Base-by-base conservation (phyloP, 2,888 invertebrate genomes). In the Pseudanteris insignis region DNA sequence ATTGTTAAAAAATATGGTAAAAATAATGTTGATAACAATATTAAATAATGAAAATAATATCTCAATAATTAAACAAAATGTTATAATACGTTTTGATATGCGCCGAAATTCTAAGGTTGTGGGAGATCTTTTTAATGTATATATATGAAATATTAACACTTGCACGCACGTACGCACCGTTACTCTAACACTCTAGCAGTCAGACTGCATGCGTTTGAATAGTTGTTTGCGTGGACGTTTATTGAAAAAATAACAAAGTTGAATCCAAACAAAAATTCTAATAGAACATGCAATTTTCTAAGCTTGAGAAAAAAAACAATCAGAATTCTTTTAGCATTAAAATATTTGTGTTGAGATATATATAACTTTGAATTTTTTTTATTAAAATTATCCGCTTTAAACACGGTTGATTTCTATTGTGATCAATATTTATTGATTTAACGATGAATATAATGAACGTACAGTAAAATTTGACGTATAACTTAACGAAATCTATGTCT, bases 81-180 rank as follows among this genome's bases (percentile, higher is more conserved):
- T 57, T 48, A 54, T 47, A 50, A 55, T 48, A 63, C 53, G 55
- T 63, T 63, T 63, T 63, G 63, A 66, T 63, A 67, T 65, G 65
- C 72, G 71, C 72, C 70, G 69, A 73, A 62, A 69, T 68, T 68
- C 69, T 69, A 63, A 68, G 54, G 57, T 65, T 67, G 63, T 50
- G 55, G 50, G 48, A 43, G 65, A n/a, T n/a, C n/a, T n/a, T 71
- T 68, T 67, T 64, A 66, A 65, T 65, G 65, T 68, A 67, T 65
- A 62, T 64, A 67, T 75, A 74, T 63, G 46, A 58, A 48, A 57
- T 41, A 62, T 57, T 53, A 25, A 58, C 51, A 57, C 46, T 37
- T 32, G 44, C 41, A 62, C 51, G 48, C 47, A 51, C 15, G 30
- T 37, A 51, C 46, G 46, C 55, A 61, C 40, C 44, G 44, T 48